Evolutionary conservation across 1,140 invertebrate genomes (phyloP).

Genomic region (Drosophila quadrilineata): DNA sequence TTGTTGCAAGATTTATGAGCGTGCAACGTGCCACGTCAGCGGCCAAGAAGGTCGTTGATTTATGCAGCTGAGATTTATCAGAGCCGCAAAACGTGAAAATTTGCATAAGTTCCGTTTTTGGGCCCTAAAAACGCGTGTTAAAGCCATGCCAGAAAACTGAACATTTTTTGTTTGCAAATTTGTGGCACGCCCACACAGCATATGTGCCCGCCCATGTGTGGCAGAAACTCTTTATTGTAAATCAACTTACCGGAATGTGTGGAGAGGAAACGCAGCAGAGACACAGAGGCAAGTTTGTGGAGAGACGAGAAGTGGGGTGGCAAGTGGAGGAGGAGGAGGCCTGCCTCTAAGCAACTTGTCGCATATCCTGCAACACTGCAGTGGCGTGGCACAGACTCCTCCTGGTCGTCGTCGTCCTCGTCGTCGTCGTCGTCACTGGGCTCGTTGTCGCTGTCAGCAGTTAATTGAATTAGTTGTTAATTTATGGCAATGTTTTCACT

Average conservation of each 20-base stretch:
- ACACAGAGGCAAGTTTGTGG: not conserved
- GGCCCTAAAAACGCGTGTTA: too few species aligned
- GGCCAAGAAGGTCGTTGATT: conserved; percentile 45
- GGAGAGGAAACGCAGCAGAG: too few species aligned
- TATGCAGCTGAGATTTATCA: conserved; percentile 37
- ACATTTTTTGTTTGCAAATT: conserved; percentile 3
- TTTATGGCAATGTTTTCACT: conserved; percentile 75
- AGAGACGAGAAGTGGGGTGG: not conserved
- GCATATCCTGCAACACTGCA: conserved; percentile 59
- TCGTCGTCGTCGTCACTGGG: conserved; percentile 20
- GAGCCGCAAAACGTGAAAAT: not conserved
- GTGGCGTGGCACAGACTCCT: conserved; percentile 10
- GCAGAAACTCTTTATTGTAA: not conserved
- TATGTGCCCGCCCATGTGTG: not conserved
- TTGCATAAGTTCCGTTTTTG: conserved; percentile 20
- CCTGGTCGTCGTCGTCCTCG: not conserved
- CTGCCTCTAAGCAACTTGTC: conserved; percentile 38
- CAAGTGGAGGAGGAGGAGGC: not conserved
- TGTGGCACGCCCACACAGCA: conserved; percentile 9
- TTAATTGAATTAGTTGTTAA: conserved; percentile 80
- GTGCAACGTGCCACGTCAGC: conserved; percentile 54
- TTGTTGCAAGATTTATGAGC: conserved; percentile 67
- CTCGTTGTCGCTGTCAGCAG: conserved; percentile 58
- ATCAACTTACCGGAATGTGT: conserved; percentile 39
- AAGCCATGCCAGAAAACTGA: too few species aligned